These are phyloP conservation scores for Pollenia amentaria DNA, from an alignment of 2,888 invertebrate species.

Conservation along the genomic window DNA sequence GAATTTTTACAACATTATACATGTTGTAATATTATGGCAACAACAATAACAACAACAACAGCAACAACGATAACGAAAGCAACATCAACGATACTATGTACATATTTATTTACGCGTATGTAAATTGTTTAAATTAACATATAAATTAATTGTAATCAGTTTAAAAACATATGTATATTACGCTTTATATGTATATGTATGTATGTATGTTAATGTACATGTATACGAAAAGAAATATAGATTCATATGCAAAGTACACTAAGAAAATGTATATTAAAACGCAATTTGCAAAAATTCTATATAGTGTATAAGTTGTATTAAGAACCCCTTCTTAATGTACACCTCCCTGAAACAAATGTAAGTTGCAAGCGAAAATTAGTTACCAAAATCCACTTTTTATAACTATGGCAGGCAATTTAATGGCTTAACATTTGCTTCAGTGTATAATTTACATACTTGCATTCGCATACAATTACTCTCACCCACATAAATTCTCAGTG, in stretches of 20 bases:
- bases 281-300: too few species aligned
- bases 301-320: too few species aligned
- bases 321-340: too few species aligned
- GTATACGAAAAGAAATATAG: background rate
- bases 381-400: background rate
- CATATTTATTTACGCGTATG: conserved; percentile 60
- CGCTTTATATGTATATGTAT: background rate
- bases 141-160: conserved; percentile 70
- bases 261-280: background rate
- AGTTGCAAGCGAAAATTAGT: background rate
- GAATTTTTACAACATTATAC: conserved; percentile 19
- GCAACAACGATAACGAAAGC: background rate
- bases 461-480: background rate
- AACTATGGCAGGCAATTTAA: too few species aligned
- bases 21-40: conserved; percentile 17
- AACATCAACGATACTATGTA: conserved; percentile 15
- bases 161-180: conserved; percentile 50
- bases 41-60: conserved; percentile 9
- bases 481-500: background rate
- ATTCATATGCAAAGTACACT: background rate
- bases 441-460: background rate
- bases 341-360: too few species aligned
- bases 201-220: background rate
- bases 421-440: background rate
- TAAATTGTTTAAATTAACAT: conserved; percentile 68